Evolutionary conservation across 2,888 invertebrate species (phyloP).

Genomic region (Eurytoma californica): DNA sequence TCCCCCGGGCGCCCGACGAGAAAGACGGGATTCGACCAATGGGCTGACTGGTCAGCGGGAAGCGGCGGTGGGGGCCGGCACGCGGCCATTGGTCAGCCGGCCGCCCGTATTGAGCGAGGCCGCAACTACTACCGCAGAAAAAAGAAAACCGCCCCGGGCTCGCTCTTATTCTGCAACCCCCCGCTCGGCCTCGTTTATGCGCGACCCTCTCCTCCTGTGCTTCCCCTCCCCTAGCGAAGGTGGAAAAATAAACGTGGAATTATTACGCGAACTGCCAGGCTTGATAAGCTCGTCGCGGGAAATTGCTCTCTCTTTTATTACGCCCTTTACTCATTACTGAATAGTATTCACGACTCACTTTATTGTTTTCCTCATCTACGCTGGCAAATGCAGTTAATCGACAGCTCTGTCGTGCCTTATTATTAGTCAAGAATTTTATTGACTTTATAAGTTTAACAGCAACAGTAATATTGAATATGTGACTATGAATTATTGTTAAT

Average conservation of each 20-base stretch:
- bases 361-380: too few species aligned
- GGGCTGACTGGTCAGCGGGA: constrained; percentile 71
- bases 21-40: constrained; percentile 64
- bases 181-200: neutral
- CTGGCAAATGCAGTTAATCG: too few species aligned
- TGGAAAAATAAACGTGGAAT: constrained; percentile 42
- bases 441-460: too few species aligned
- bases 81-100: constrained; percentile 73
- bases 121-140: neutral
- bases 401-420: too few species aligned
- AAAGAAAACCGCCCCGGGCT: constrained; percentile 73
- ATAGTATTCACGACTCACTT: too few species aligned
- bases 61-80: constrained; percentile 66
- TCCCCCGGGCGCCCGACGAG: constrained; percentile 4
- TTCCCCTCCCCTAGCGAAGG: neutral
- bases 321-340: neutral
- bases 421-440: too few species aligned
- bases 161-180: constrained; percentile 60
- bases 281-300: neutral
- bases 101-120: constrained; percentile 72
- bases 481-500: too few species aligned
- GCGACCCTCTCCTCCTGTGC: constrained; percentile 64
- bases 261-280: constrained; percentile 1
- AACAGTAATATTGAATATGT: too few species aligned
- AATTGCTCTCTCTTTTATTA: too few species aligned